Evolutionary conservation across 2,113 vertebrate genomes (phyloP), one percentile per base, ranked within the genome.

Genomic region (Eurypyga helias): DNA sequence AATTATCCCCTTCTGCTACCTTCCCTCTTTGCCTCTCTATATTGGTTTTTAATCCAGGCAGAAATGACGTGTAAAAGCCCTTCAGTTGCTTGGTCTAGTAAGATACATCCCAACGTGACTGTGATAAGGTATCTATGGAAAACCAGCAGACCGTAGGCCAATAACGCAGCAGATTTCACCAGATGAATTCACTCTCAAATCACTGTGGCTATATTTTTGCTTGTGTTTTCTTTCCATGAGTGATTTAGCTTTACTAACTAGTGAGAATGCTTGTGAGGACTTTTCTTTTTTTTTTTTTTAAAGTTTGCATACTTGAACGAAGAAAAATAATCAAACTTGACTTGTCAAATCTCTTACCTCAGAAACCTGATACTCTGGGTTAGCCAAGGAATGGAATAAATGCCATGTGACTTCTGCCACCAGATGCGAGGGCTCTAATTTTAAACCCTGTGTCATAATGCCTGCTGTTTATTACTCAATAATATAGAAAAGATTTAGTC

Each of bases 321-420:
- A 89, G 65, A 33, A 89, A 95, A 96, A 91, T 82, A 91, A 91
- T 85, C 75, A 69, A 41, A 83, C 92, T 87, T 85, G 91, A 46
- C 76, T 54, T 69, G 70, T 93, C 18, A 4, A 93, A 95, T 89
- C 78, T 89, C 75, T 83, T 87, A 77, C 62, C 41, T 93, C 52
- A 71, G 90, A 94, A 92, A 94, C 48, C 18, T 79, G 72, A 92
- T 82, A 36, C 41, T 23, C 62, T 52, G 34, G 36, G 83, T 78
- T 80, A 87, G 90, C 38, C 89, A 46, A 83, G 92, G 85, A 89
- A 89, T 83, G 67, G 93, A 93, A 94, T 84, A 76, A 86, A 11
- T 1, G 2, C 71, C 58, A 25, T 61, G 46, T 49, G 73, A 69
- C 54, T 91, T 64, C 84, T 69, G 38, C 23, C 16, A 83, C 55